Conservation (phyloP, 2,888 invertebrate species). For the Ypsolopha sequella region DNA sequence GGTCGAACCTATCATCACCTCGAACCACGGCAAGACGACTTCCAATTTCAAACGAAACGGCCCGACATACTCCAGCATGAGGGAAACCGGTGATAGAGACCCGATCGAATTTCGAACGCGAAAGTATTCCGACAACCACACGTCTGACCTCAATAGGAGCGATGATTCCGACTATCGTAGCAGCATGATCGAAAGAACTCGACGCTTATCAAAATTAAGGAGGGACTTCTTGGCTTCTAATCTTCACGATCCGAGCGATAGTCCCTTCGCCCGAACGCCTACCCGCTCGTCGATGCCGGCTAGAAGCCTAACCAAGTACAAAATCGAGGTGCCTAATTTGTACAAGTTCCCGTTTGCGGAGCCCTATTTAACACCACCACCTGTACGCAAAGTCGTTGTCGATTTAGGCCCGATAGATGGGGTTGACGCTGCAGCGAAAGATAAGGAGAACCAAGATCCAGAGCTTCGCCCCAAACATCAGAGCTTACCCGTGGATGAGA, state of each 20-base stretch:
- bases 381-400: constrained; percentile 42
- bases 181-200: constrained; percentile 53
- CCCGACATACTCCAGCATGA: constrained; percentile 57
- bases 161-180: constrained; percentile 58
- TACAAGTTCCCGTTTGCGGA: constrained; percentile 66
- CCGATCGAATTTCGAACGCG: constrained; percentile 47
- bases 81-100: constrained; percentile 44
- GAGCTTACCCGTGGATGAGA: constrained; percentile 36
- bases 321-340: constrained; percentile 58
- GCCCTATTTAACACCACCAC: constrained; percentile 57
- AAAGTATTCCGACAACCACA: constrained; percentile 62
- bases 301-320: constrained; percentile 41
- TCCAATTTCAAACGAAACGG: constrained; percentile 58
- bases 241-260: constrained; percentile 49
- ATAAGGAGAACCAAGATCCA: constrained; percentile 49
- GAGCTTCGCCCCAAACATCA: constrained; percentile 15
- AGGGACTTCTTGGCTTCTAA: constrained; percentile 58
- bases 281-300: constrained; percentile 51
- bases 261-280: constrained; percentile 44
- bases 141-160: constrained; percentile 53
- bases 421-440: constrained; percentile 26
- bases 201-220: constrained; percentile 52
- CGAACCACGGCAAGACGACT: constrained; percentile 59
- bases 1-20: constrained; percentile 50
- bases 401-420: constrained; percentile 29